Evolutionary conservation across 2,113 vertebrate genomes (phyloP), one percentile per base, ranked within the genome.

Genomic region (Serinus canaria): DNA sequence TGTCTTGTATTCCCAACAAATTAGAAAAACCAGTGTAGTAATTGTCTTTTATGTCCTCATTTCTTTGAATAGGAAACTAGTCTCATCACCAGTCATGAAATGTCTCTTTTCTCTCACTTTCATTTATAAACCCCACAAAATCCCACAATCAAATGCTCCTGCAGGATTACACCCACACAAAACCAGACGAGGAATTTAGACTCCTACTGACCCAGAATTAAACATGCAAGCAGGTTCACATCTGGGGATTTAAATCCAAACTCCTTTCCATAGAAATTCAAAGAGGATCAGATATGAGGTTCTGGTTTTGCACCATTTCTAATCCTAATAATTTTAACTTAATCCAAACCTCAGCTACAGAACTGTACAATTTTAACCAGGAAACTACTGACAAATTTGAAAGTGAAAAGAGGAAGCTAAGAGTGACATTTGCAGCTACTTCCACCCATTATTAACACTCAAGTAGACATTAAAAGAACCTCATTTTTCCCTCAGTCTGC

Each of bases 191-290:
- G 47, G 78, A 94, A 70, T 80, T 89, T 53, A 92, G 87, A 41
- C 47, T 92, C 39, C 78, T 88, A 19, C 84, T 95, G 93, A 90
- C 84, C 87, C 72, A 88, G 89, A 90, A 95, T 94, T 95, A 91
- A 95, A 83, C 33, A 3, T 43, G 67, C 63, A 90, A 76, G 77
- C 0, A 0, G 13, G 41, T 90, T 95, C 67, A 59, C 27, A 67
- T 83, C 85, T 88, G 68, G 35, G 79, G 79, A 93, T 86, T 96
- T 97, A 82, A 95, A 88, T 93, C 20, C 89, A 73, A 94, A 92
- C 74, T 75, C 28, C 31, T 83, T 93, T 82, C 52, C 64, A 67
- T 0, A 74, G 47, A 93, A 95, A 96, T 93, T 91, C 75, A 93
- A 90, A 95, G 85, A 83, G 82, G 91, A 86, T 88, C 82, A 88